A percentile compares a stretch with the other conserved stretches of the same genome.
Conservation (phyloP, 2,113 vertebrate species). For the Hippolais icterina region DNA sequence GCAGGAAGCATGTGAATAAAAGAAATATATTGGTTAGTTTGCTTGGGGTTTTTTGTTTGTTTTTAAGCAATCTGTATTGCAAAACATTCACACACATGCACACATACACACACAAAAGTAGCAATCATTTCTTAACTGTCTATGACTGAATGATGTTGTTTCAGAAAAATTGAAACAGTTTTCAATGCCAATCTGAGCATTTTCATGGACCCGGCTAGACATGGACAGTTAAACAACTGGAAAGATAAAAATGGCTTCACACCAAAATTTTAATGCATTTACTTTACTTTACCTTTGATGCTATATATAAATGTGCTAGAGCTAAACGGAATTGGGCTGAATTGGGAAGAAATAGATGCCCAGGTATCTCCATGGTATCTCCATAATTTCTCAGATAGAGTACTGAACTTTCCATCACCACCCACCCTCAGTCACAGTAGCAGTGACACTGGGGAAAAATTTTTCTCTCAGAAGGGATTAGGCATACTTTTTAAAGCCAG, state of each 20-base stretch:
- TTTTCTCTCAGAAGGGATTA: not conserved
- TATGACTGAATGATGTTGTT: not conserved
- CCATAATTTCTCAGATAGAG: fast-evolving
- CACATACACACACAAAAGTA: not conserved
- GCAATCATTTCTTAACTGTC: not conserved
- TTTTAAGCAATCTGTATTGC: not conserved
- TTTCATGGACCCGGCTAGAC: not conserved
- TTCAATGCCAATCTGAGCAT: not conserved
- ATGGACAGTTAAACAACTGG: not conserved
- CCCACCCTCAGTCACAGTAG: not conserved
- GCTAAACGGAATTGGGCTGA: not conserved
- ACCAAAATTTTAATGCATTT: not conserved
- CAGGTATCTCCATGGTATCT: not conserved
- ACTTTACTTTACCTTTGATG: not conserved
- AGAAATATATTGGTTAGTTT: not conserved
- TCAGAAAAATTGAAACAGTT: not conserved
- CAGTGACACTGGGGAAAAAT: not conserved
- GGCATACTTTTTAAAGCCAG: not conserved
- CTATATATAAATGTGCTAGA: not conserved
- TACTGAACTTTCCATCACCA: not conserved
- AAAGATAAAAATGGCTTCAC: not conserved
- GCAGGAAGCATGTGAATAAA: not conserved
- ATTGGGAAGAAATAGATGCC: not conserved
- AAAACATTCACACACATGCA: not conserved
- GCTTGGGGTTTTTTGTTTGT: not conserved